Conservation (phyloP, 2,888 invertebrate species). For the Trissolcus japonicus region DNA sequence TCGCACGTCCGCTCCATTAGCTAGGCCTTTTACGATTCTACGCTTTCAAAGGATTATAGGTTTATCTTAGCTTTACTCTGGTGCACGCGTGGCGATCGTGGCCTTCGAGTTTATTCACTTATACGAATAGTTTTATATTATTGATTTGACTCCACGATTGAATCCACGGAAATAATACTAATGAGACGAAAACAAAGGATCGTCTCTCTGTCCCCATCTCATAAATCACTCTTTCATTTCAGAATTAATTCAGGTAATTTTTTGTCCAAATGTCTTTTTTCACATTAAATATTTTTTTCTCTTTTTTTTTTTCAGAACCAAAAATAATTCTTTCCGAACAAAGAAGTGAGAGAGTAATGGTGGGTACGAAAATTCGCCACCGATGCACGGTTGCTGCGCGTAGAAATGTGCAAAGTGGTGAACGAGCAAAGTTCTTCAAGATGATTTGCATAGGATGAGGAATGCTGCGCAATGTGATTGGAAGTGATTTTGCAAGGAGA, state of each 20-base stretch:
- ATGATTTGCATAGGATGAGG: slow-evolving; percentile 53
- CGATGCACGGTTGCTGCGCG: slow-evolving; percentile 2
- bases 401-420: slow-evolving; percentile 8
- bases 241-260: neutral
- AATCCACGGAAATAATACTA: slow-evolving; percentile 13
- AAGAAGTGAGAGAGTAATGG: neutral
- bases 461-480: slow-evolving; percentile 49
- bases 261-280: neutral
- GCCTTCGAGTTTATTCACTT: slow-evolving; percentile 48
- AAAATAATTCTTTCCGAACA: neutral
- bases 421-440: slow-evolving; percentile 5
- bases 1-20: slow-evolving; percentile 60
- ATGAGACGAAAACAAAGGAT: slow-evolving; percentile 13
- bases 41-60: slow-evolving; percentile 52
- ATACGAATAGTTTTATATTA: slow-evolving; percentile 41
- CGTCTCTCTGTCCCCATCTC: neutral
- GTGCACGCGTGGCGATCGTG: slow-evolving; percentile 49
- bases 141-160: slow-evolving; percentile 58
- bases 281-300: neutral
- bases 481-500: slow-evolving; percentile 37
- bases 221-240: slow-evolving; percentile 1
- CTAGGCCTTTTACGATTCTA: slow-evolving; percentile 57
- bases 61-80: slow-evolving; percentile 44
- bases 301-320: too few relatives aligned
- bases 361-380: too few relatives aligned